Base-by-base conservation (phyloP, 2,113 vertebrate species). In the Lophius piscatorius region DNA sequence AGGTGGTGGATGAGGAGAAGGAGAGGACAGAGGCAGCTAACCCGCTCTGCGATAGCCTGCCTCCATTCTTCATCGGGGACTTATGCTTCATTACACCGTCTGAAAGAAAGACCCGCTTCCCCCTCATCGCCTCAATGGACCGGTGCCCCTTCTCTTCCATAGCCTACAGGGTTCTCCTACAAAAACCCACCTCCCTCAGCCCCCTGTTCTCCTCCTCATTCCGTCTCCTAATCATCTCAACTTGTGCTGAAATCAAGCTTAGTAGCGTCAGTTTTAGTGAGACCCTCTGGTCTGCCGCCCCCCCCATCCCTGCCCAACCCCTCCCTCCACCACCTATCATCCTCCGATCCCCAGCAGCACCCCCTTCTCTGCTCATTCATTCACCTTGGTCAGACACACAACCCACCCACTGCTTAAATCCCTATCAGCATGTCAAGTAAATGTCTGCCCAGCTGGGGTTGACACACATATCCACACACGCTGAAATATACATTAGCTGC, bases 351-450 rank as follows among this genome's bases (percentile, higher is more conserved):
- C 76, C 75, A 74, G 65, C 76, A 64, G 68, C 72, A 78, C 72
- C 48, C 69, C 74, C 73, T 31, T 76, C 82, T 70, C 63, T 45
- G 62, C 77, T 84, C 85, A 89, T 91, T 92, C 89, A 89, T 86
- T 89, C 80, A 86, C 87, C 85, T 87, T 88, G 84, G 86, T 87
- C 86, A 82, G 86, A 84, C 88, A 85, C 81, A 84, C 57, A 81
- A 90, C 88, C 90, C 91, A 88, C 91, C 91, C 88, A 91, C 91
- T 86, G 90, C 90, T 92, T 91, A 92, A 92, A 88, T 90, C 91
- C 90, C 90, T 90, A 93, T 92, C 91, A 91, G 90, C 90, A 89
- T 91, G 91, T 91, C 91, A 90, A 91, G 88, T 92, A 91, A 93
- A 92, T 92, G 90, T 91, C 92, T 89, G 78, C 90, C 82, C 91